Evolutionary conservation across 2,113 vertebrate species (phyloP), one percentile per base, ranked within the genome.

Genomic region (Tautogolabrus adspersus): DNA sequence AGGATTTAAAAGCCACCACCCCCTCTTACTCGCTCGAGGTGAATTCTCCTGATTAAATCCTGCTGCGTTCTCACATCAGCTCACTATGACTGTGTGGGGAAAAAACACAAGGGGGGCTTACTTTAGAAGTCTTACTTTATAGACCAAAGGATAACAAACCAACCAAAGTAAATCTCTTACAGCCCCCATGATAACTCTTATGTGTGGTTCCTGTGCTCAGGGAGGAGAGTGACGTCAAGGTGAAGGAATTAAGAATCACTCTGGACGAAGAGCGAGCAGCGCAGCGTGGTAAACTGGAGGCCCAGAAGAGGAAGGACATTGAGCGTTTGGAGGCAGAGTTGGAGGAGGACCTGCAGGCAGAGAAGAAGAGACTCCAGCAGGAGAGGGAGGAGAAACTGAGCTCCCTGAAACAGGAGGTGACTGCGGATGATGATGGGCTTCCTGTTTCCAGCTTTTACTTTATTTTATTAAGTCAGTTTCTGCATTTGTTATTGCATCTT

Each of bases 371-470:
- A 56, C 80, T 98, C 75, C 78, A 89, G 1, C 49, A 55, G 0
- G 90, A 94, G 75, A 93, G 87, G 75, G 92, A 95, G 12, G 87
- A 73, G 26, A 92, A 91, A 46, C 61, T 96, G 54, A 70, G 30
- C 4, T 84, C 93, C 42, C 67, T 96, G 58, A 95, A 90, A 79
- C 85, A 75, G 55, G 88, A 95, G 93, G 97, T 97, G 82, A 94
- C 13, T 8, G 23, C 19, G 11, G 26, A 59, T 5, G 10, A 60
- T 18, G 21, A 10, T 44, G 11, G 18, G 10, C 44, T 46, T 26
- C n/a, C n/a, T n/a, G n/a, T n/a, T n/a, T n/a, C n/a, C n/a, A n/a
- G n/a, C n/a, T n/a, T n/a, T n/a, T n/a, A n/a, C n/a, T n/a, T 40
- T 40, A 8, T 40, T 40, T 26, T 26, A 4, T 26, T n/a, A n/a